Percentiles rank a stretch among this genome's conserved stretches.
These are phyloP conservation scores for Emydura subglobosa DNA, from an alignment of 2,113 vertebrate species.

Conservation along the genomic window DNA sequence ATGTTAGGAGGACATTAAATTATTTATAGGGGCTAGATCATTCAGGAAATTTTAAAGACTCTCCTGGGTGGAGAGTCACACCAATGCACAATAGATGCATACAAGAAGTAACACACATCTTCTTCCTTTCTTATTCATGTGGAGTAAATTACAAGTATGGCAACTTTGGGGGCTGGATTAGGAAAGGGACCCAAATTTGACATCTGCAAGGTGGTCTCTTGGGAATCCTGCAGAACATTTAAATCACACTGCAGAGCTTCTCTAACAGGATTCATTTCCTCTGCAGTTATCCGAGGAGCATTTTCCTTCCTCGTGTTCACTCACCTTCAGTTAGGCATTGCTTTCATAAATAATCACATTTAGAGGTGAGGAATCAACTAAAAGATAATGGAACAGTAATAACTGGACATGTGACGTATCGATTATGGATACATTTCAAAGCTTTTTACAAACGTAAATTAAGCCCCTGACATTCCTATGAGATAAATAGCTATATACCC, in stretches of 20 bases:
- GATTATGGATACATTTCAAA: background rate
- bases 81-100: background rate
- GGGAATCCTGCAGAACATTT: background rate
- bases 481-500: background rate
- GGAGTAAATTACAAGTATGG: background rate
- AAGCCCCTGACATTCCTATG: background rate
- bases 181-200: background rate
- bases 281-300: background rate
- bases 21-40: background rate
- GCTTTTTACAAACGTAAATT: background rate
- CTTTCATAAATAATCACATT: background rate
- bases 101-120: background rate
- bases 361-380: background rate
- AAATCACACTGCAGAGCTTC: background rate
- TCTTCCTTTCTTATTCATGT: background rate
- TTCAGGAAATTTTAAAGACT: background rate
- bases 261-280: background rate
- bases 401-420: background rate
- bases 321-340: background rate
- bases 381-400: background rate
- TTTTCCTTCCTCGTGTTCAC: background rate
- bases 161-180: rapidly evolving
- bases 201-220: background rate
- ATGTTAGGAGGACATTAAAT: background rate
- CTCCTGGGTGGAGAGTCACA: background rate